Conservation (phyloP, 2,797 vertebrate genomes). For the Esox lucius region DNA sequence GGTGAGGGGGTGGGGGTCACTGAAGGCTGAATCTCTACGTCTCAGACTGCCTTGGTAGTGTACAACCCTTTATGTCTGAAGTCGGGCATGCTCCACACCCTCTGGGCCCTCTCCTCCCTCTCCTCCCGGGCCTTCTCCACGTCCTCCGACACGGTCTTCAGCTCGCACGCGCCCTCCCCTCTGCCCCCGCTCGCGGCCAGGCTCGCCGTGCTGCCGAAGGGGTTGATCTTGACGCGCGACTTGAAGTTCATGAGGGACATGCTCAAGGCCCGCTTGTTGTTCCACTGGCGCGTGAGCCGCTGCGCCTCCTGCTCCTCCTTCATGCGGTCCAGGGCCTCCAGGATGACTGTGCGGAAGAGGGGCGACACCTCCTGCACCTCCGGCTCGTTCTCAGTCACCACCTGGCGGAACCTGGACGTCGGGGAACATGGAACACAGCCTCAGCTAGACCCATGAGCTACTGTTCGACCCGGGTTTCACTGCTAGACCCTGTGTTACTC, state of each 20-base stretch:
- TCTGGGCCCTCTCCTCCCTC: conserved; percentile 78
- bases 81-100: conserved; percentile 94
- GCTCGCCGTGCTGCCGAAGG: conserved; percentile 86
- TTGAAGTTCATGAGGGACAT: conserved; percentile 83
- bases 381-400: conserved; percentile 83
- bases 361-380: conserved; percentile 85
- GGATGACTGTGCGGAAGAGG: conserved; percentile 86
- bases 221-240: conserved; percentile 88
- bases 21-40: neutral
- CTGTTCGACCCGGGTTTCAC: too few relatives aligned
- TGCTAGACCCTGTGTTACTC: too few relatives aligned
- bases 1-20: neutral
- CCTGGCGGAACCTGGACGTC: conserved; percentile 86
- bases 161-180: conserved; percentile 60
- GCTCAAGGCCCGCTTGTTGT: conserved; percentile 82
- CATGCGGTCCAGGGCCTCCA: conserved; percentile 83
- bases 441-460: neutral
- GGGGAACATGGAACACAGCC: neutral
- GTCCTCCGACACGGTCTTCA: conserved; percentile 91
- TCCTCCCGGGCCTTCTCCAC: conserved; percentile 80
- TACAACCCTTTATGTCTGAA: conserved; percentile 75
- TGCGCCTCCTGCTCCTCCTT: conserved; percentile 88
- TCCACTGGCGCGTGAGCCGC: conserved; percentile 87
- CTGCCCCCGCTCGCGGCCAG: conserved; percentile 81
- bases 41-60: conserved; percentile 58